Base-by-base conservation (phyloP, 2,797 vertebrate genomes). In the Sebastes flavidus region DNA sequence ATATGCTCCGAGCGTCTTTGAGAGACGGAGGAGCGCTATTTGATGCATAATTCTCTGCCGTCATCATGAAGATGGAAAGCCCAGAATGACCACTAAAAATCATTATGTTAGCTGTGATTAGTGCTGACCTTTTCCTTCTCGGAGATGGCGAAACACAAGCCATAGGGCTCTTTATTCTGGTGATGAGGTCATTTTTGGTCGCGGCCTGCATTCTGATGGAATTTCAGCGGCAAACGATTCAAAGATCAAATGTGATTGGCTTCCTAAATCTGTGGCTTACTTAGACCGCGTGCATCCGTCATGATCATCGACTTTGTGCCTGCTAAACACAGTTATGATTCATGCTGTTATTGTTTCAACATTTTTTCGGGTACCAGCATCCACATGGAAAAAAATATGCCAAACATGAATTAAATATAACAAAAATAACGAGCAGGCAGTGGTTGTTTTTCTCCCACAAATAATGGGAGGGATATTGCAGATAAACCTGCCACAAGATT, bases 401-500 rank as follows among this genome's bases (percentile, higher is more conserved):
- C 68, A 70, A 72, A 76, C 77, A 78, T 86, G 80, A 87, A 83
- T 87, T 82, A 88, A 89, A 85, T 86, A 80, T 72, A 77, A 60
- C 63, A 82, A 72, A 88, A 88, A 90, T 89, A 93, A 91, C 78
- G 77, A 87, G 84, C 72, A 49, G 77, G 71, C 59, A 65, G 73
- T 30, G 22, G 68, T 54, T 56, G 72, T 25, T 70, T 56, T 69
- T 29, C 27, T 56, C 29, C 29, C 29, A 38, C 55, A 87, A 87
- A 82, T 87, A 85, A 85, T 83, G 49, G 62, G 46, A 11, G 54
- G 78, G 52, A 56, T 73, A 62, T 80, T 75, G 76, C 75, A 81
- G 86, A 90, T 90, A 89, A 90, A 90, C 79, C 83, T 78, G 80
- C 63, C 84, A 78, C 82, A 61, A 85, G 77, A 89, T 92, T 89